These are phyloP conservation scores for Conchocele bisecta DNA, from an alignment of 2,888 invertebrate species.

Conservation along the genomic window DNA sequence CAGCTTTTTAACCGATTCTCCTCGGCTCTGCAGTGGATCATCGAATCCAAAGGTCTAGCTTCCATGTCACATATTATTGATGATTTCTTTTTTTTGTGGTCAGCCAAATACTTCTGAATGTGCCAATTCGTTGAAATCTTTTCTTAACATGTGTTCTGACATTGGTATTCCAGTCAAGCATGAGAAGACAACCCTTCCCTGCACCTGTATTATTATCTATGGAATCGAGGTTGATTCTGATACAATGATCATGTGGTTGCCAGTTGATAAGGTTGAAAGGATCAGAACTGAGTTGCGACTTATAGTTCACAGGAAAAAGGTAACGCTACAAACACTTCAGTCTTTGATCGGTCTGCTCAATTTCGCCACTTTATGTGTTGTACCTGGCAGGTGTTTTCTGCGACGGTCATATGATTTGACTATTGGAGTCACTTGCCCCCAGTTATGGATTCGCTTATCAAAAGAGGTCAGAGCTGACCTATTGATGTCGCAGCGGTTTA, in stretches of 20 bases:
- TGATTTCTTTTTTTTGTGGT: conserved; percentile 37
- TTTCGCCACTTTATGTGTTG: conserved; percentile 15
- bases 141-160: neutral
- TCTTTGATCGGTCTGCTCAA: conserved; percentile 29
- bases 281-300: conserved; percentile 1
- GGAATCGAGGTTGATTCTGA: conserved; percentile 33
- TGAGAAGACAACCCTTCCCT: conserved; percentile 7
- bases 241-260: conserved; percentile 7
- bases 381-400: conserved; percentile 8
- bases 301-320: neutral
- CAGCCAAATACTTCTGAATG: conserved; percentile 11
- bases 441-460: neutral
- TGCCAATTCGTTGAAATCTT: conserved; percentile 2
- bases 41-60: neutral
- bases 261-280: conserved; percentile 12
- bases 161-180: conserved; percentile 15
- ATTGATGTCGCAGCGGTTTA: neutral
- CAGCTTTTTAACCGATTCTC: conserved; percentile 9
- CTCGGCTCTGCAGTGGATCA: conserved; percentile 33
- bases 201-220: too few species aligned
- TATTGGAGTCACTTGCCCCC: neutral
- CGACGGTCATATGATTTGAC: conserved; percentile 18
- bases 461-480: conserved; percentile 1
- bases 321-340: conserved; percentile 8
- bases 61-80: conserved; percentile 32